Evolutionary conservation across 2,113 vertebrate species (phyloP), one percentile per base, ranked within the genome.

Genomic region (Cheilinus undulatus): DNA sequence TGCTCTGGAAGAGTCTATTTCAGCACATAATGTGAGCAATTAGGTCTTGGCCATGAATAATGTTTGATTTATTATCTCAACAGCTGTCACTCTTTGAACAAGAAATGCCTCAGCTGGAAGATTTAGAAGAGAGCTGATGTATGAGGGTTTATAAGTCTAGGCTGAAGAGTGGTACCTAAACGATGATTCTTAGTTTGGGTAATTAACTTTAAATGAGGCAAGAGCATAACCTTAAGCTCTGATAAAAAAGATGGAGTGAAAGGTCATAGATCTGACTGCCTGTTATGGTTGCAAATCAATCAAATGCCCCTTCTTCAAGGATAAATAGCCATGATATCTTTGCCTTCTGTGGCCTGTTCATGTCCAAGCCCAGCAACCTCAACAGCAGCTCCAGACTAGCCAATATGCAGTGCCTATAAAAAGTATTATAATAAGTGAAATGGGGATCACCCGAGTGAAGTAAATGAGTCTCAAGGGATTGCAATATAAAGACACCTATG

Each of bases 31-130:
- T 84, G 56, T 70, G 66, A 75, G 61, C 65, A 88, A 82, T 88
- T 89, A 81, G 68, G 46, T 68, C 34, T 32, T 15, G 30, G 20
- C 51, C 63, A 66, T 89, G 82, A 88, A 85, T 84, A 84, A 86
- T 77, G 69, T 69, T 71, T 68, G 26, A 82, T 67, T 73, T 54
- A 88, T 87, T 76, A 75, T 58, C 70, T 73, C 46, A 66, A 43
- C 82, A 81, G 53, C 61, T 87, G 85, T 86, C 74, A 61, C 62
- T 53, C 54, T 85, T 78, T 73, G 67, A 78, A 48, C 14, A 64
- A 68, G 20, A 67, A 57, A 74, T 40, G 40, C 53, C 46, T 49
- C 26, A 13, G 10, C 65, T 56, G 8, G 40, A 50, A 30, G 36
- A 50, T 54, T 67, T 66, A 26, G 70, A 50, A 30, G 10, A 48